A percentile compares a stretch with the other conserved stretches of the same genome.
phyloP scores from a whole-genome alignment of 2,797 vertebrate genomes.

The Geotrypetes seraphini region DNA sequence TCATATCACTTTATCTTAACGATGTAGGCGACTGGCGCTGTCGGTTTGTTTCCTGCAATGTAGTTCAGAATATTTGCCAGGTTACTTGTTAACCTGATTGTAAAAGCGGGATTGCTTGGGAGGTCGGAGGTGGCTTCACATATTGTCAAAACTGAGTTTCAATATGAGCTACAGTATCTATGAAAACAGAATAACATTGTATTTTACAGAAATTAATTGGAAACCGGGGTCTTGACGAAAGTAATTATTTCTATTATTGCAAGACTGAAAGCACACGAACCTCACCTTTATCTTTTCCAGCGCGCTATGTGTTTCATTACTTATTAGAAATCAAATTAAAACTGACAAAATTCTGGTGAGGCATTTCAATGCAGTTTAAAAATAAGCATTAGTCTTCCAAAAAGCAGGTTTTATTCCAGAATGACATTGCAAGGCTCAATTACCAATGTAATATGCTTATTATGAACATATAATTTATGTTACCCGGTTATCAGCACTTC shows the following conservation, averaged over 20 bases:
- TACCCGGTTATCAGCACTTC: too few relatives aligned
- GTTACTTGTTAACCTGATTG: conserved; percentile 25
- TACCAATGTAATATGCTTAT: too few relatives aligned
- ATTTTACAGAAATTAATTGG: conserved; percentile 68
- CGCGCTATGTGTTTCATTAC: conserved; percentile 50
- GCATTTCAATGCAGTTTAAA: conserved; percentile 44
- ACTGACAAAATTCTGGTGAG: conserved; percentile 50
- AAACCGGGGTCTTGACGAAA: conserved; percentile 60
- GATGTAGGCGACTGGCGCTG: conserved; percentile 21
- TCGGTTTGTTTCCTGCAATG: conserved; percentile 7
- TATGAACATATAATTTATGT: conserved; percentile 39
- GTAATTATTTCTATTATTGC: conserved; percentile 63
- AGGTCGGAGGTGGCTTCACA: conserved; percentile 48
- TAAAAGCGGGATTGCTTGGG: conserved; percentile 26
- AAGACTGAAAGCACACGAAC: conserved; percentile 50
- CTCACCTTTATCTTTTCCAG: conserved; percentile 62
- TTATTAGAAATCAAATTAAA: conserved; percentile 70
- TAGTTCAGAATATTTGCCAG: conserved; percentile 28
- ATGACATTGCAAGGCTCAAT: too few relatives aligned
- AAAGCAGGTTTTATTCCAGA: conserved; percentile 51
- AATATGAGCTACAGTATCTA: conserved; percentile 52
- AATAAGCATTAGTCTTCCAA: conserved; percentile 57
- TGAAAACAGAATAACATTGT: conserved; percentile 44
- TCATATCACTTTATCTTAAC: conserved; percentile 26
- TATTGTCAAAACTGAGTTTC: conserved; percentile 55